Percentiles rank a stretch among this genome's conserved stretches.
Evolutionary conservation across 2,888 invertebrate genomes (phyloP).

Genomic region (Spialia ferax): DNA sequence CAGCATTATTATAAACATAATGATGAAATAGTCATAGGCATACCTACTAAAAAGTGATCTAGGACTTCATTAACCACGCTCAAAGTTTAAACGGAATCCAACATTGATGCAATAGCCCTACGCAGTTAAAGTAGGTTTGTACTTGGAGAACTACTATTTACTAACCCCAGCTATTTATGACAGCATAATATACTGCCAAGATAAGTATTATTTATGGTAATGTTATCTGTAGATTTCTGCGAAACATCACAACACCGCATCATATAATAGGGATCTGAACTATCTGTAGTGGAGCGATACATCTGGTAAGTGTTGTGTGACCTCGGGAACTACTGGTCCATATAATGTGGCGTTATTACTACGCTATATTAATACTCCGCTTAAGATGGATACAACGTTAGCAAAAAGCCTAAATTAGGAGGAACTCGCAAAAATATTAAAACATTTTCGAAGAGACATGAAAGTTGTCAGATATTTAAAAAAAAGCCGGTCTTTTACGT

Average conservation of each 20-base stretch:
- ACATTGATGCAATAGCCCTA: neutral
- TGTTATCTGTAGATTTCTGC: slow-evolving; percentile 7
- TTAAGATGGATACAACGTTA: neutral
- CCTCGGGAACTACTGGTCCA: slow-evolving; percentile 11
- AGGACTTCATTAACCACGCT: no score
- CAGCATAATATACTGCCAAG: slow-evolving; percentile 6
- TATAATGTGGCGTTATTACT: neutral
- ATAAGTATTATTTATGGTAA: slow-evolving; percentile 25
- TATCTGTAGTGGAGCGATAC: slow-evolving; percentile 15
- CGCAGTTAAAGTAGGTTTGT: neutral
- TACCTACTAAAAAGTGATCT: no score
- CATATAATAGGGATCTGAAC: neutral
- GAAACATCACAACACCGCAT: slow-evolving; percentile 9
- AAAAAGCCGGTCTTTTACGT: no score
- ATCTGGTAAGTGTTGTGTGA: slow-evolving; percentile 13
- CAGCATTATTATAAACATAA: no score
- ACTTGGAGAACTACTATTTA: neutral
- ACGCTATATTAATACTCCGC: neutral
- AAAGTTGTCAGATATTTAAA: no score
- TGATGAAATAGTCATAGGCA: no score
- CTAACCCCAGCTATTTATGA: neutral
- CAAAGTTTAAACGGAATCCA: neutral
- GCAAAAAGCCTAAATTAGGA: no score
- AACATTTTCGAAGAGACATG: no score
- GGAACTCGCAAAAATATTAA: no score